Percentiles rank a stretch among this genome's conserved stretches.
Conservation (phyloP, 2,888 invertebrate species). For the Nymphalis polychloros region DNA sequence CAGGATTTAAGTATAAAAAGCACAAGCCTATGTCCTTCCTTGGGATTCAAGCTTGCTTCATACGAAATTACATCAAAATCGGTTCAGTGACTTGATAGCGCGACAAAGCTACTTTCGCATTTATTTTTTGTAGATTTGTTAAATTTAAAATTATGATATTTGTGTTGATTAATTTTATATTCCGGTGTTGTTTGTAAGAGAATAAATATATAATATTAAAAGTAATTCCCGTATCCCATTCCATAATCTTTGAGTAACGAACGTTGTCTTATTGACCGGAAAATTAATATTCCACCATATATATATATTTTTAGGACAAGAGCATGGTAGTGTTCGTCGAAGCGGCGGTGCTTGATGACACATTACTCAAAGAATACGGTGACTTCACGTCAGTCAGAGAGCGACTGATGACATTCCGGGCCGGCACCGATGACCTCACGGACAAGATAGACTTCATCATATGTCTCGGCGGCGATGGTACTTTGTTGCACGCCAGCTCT, state of each 20-base stretch:
- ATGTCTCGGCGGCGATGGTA: conserved; percentile 98
- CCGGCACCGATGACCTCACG: conserved; percentile 96
- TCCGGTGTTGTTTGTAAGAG: no score
- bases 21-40: no score
- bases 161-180: no score
- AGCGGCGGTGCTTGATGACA: conserved; percentile 93
- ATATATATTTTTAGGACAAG: conserved; percentile 86
- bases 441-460: conserved; percentile 98
- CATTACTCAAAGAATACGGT: conserved; percentile 86
- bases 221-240: neutral
- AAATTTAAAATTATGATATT: no score
- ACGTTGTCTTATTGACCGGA: no score
- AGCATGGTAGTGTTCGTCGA: conserved; percentile 98
- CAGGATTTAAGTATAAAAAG: no score
- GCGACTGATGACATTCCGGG: conserved; percentile 92
- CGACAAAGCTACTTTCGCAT: no score
- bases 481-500: conserved; percentile 95
- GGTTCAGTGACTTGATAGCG: no score
- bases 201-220: neutral
- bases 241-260: no score
- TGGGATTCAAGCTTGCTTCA: no score
- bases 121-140: no score
- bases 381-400: conserved; percentile 90
- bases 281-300: neutral
- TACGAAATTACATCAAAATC: no score